Base-by-base conservation (phyloP, 1,140 invertebrate species). In the Calephelis nemesis region DNA sequence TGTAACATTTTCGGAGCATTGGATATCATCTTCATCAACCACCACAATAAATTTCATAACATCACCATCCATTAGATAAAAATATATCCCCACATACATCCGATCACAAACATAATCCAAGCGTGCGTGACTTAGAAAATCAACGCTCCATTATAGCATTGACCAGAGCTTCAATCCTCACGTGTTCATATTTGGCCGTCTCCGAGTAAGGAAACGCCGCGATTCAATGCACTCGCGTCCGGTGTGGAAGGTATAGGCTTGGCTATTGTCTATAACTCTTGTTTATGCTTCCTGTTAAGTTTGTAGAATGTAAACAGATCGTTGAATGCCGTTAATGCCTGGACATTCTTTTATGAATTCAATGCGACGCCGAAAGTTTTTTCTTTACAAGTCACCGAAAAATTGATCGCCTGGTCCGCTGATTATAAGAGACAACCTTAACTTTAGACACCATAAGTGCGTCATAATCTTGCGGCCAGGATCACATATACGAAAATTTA, bases 211-310 rank as follows among this genome's bases (percentile, higher is more conserved):
- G 81, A 77, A 78, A 76, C 69, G 73, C 71, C 67, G 69, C 69
- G 74, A 82, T 78, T 77, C 79, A 81, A 78, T 82, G 82, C 80
- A 81, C 75, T 78, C 78, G 63, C 78, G 69, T 84, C 79, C 82
- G 79, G 77, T 71, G 42, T 67, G 74, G 76, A 74, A 79, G 74
- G 73, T 76, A 77, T 77, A 75, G 73, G 73, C 71, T 42, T 67
- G 63, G 72, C 74, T 78, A 77, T 80, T 79, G 75, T 78, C 82
- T 81, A 80, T 81, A 75, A 78, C 73, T 69, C 70, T 74, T 73
- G 74, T 77, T 70, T 79, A 71, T 73, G 68, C 74, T 76, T 83
- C 81, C 77, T 77, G 76, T 74, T 65, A 65, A 50, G 52, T 63
- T 68, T 65, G 50, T 54, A 54, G 50, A 45, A 45, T 54, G 50